Conservation (phyloP, 2,797 vertebrate species). For the Tympanoctomys barrerae region DNA sequence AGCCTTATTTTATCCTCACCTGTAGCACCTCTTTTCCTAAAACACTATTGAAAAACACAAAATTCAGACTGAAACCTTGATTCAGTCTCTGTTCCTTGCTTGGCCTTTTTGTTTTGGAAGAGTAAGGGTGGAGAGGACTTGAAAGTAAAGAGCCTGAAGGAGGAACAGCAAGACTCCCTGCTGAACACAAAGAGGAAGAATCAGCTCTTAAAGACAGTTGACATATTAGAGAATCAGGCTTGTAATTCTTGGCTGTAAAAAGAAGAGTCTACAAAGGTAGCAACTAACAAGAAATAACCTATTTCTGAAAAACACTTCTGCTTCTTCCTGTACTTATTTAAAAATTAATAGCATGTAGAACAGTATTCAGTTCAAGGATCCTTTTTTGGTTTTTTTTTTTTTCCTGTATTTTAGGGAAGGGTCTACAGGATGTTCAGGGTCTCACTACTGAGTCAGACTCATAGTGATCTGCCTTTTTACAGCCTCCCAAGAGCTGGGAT, state of each 20-base stretch:
- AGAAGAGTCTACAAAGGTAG: neutral
- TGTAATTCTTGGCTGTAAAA: slow-evolving; percentile 15
- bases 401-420: too few relatives aligned
- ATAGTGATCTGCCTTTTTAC: too few relatives aligned
- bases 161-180: neutral
- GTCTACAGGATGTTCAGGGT: too few relatives aligned
- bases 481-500: too few relatives aligned
- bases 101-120: slow-evolving; percentile 36
- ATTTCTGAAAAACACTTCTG: slow-evolving; percentile 42
- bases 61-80: too few relatives aligned
- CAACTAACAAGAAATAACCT: neutral
- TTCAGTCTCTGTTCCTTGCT: neutral
- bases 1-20: too few relatives aligned
- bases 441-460: too few relatives aligned
- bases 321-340: slow-evolving; percentile 13
- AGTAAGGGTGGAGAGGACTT: neutral
- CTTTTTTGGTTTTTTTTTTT: neutral
- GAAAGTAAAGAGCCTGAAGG: neutral
- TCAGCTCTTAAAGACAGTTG: neutral
- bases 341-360: neutral
- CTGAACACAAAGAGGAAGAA: neutral
- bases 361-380: neutral
- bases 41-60: too few relatives aligned
- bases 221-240: slow-evolving; percentile 27
- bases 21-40: too few relatives aligned